These are phyloP conservation scores for Pelvicachromis taeniatus DNA, from an alignment of 2,113 vertebrate species.

Conservation along the genomic window DNA sequence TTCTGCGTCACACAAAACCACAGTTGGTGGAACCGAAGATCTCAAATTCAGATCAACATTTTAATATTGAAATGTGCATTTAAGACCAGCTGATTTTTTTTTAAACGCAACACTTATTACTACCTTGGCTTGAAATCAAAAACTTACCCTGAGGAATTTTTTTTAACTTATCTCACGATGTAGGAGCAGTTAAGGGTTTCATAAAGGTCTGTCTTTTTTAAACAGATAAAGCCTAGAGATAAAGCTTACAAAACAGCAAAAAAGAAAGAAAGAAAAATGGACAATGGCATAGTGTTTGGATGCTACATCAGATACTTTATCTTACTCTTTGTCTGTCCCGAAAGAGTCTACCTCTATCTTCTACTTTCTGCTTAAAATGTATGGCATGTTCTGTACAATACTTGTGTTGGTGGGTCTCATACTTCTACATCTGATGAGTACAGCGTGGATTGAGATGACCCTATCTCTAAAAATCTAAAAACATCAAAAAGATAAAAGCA, in stretches of 20 bases:
- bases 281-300: constrained; percentile 25
- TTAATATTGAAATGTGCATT: background rate
- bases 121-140: background rate
- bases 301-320: constrained; percentile 25
- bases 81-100: background rate
- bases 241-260: constrained; percentile 6
- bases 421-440: constrained; percentile 20
- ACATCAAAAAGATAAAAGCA: background rate
- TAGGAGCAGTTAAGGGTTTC: background rate
- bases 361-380: constrained; percentile 7
- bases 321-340: constrained; percentile 15
- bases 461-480: background rate
- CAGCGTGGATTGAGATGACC: background rate
- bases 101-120: background rate
- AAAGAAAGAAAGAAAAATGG: background rate
- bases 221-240: constrained; percentile 10
- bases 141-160: background rate
- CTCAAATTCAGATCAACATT: too few relatives aligned
- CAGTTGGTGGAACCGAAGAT: too few relatives aligned
- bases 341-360: constrained; percentile 31
- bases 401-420: background rate
- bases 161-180: background rate
- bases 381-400: constrained; percentile 19
- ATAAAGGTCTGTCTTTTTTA: background rate
- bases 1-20: too few relatives aligned